Conservation (phyloP, 2,888 invertebrate species). For the Platynereis dumerilii region DNA sequence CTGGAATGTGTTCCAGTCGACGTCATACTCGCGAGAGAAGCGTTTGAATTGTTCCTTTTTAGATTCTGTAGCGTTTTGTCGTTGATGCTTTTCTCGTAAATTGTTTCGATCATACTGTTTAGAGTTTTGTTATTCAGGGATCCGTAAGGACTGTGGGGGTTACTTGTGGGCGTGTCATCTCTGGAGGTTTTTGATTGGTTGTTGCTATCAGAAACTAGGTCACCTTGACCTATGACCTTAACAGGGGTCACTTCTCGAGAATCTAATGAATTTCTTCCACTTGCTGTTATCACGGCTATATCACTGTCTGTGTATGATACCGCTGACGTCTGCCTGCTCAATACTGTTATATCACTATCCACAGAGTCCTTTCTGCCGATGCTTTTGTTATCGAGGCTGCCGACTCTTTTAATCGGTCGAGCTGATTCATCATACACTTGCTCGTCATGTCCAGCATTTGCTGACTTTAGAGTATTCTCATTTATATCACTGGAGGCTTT, state of each 20-base stretch:
- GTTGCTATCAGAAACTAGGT: background rate
- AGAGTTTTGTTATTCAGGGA: constrained; percentile 49
- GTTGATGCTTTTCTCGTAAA: constrained; percentile 43
- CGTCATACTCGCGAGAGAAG: background rate
- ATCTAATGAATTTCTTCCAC: constrained; percentile 15
- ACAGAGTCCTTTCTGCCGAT: constrained; percentile 14
- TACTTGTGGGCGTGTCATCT: constrained; percentile 30
- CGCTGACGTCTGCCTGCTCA: constrained; percentile 9
- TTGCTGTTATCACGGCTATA: constrained; percentile 73
- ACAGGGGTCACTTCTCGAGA: background rate
- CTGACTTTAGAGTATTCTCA: no score
- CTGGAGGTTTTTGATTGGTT: background rate
- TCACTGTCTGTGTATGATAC: constrained; percentile 66
- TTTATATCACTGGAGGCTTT: no score
- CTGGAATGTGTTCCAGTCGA: background rate
- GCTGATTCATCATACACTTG: no score
- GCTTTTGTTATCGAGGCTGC: no score
- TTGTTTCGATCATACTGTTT: constrained; percentile 55
- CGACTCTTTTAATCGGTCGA: no score
- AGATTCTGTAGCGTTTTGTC: constrained; percentile 2
- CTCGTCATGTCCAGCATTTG: no score
- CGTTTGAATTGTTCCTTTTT: background rate
- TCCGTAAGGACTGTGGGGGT: constrained; percentile 21
- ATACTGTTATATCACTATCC: constrained; percentile 18
- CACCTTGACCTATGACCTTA: background rate